Evolutionary conservation across 1,140 invertebrate species (phyloP), one percentile per base, ranked within the genome.

Genomic region (Nasonia vitripennis): DNA sequence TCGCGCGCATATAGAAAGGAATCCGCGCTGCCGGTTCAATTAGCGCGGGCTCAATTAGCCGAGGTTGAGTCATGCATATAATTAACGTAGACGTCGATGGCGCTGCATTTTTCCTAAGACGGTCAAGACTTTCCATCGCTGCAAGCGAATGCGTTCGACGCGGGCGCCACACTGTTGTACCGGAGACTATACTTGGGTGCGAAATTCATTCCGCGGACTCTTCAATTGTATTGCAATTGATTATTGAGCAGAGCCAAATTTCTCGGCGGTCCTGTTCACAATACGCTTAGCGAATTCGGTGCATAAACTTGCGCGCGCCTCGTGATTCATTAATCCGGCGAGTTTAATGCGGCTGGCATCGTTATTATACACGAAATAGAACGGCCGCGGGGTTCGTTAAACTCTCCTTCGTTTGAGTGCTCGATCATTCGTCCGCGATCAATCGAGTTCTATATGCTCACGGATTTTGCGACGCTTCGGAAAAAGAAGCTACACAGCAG

Each of bases 21-120:
- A 80, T 80, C 48, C 27, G 27, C 70, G 20, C 73, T 23, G 78
- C 78, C 41, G 78, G 37, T 82, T 86, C 82, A 86, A 86, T 86
- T 82, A 82, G 79, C 85, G 79, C 85, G 67, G 41, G 80, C 77
- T 86, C 85, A 86, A 86, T 86, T 86, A 86, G 74, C 62, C 85
- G 55, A 51, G 55, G 85, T 86, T 86, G 80, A 86, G 85, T 78
- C 79, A 86, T 82, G 85, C 79, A 78, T 45, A 45, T 86, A 86
- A 86, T 86, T 86, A 86, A 73, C 85, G 62, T 55, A 55, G 41
- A 78, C 71, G n/a, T 85, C 73, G 45, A n/a, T 85, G 11, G 27
- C 34, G 2, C 34, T 20, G 48, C 23, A 20, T 78, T 81, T 85
- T 83, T 78, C 55, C 37, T 17, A 41, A 48, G 55, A n/a, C 82